Percentiles rank a stretch among this genome's conserved stretches.
These are phyloP conservation scores for Paracentrotus lividus DNA, from an alignment of 53 echinoderm and acorn worm genomes.

Conservation along the genomic window DNA sequence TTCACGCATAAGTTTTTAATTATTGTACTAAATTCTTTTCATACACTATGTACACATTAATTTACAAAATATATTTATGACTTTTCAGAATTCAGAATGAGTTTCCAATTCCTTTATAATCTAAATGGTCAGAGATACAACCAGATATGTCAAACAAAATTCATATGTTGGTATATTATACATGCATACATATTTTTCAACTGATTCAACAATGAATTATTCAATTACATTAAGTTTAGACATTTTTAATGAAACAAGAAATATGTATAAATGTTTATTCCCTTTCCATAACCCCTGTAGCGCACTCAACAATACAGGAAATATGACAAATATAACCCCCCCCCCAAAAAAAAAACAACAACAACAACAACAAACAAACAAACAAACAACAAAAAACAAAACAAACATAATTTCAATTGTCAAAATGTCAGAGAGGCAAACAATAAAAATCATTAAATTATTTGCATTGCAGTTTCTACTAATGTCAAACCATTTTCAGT, in stretches of 20 bases:
- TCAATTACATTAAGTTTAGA: not conserved
- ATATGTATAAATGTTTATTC: too few relatives aligned
- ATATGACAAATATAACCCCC: too few relatives aligned
- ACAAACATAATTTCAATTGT: not conserved
- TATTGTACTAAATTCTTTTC: not conserved
- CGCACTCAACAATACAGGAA: too few relatives aligned
- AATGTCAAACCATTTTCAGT: not conserved
- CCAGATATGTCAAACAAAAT: not conserved
- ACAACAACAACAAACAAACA: too few relatives aligned
- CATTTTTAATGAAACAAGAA: not conserved
- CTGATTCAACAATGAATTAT: not conserved
- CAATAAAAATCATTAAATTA: not conserved
- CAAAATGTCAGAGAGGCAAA: not conserved
- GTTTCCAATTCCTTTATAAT: not conserved
- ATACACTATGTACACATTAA: constrained; percentile 22
- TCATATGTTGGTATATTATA: too few relatives aligned
- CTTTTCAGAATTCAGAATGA: not conserved
- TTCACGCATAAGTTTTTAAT: not conserved
- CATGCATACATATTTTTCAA: not conserved
- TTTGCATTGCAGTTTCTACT: not conserved
- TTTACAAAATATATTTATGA: not conserved
- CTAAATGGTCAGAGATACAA: not conserved
- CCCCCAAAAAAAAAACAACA: too few relatives aligned
- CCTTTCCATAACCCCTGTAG: too few relatives aligned
- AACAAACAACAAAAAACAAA: too few relatives aligned